Evolutionary conservation across 2,113 vertebrate species (phyloP).

Genomic region (Brachirus orientalis): DNA sequence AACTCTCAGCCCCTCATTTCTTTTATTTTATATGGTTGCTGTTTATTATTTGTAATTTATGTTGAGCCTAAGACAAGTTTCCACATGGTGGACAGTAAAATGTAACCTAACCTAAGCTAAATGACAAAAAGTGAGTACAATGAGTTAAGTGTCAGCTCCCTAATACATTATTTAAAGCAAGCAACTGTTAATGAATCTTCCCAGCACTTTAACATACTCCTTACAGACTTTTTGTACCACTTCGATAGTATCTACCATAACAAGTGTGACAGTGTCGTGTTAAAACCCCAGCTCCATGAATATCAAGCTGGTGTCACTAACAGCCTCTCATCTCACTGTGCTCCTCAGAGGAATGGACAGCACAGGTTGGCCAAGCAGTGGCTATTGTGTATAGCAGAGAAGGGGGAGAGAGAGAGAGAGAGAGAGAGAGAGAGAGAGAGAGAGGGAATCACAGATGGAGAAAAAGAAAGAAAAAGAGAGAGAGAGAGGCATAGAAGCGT

Average conservation of each 20-base stretch:
- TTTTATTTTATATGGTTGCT: too few relatives aligned
- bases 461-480: slow-evolving; percentile 13
- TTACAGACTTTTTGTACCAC: too few relatives aligned
- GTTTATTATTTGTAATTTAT: too few relatives aligned
- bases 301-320: slow-evolving; percentile 52
- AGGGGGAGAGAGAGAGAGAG: background rate
- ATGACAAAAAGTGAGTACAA: too few relatives aligned
- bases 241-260: slow-evolving; percentile 21
- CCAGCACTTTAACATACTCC: too few relatives aligned
- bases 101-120: too few relatives aligned
- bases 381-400: slow-evolving; percentile 33
- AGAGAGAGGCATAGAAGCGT: slow-evolving; percentile 64
- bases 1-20: too few relatives aligned
- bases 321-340: slow-evolving; percentile 46
- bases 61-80: too few relatives aligned
- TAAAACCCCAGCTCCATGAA: slow-evolving; percentile 35
- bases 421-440: slow-evolving; percentile 5
- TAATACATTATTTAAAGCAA: too few relatives aligned
- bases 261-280: slow-evolving; percentile 42
- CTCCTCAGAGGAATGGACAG: slow-evolving; percentile 48
- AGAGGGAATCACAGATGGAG: slow-evolving; percentile 47
- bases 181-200: too few relatives aligned
- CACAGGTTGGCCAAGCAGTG: slow-evolving; percentile 45
- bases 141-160: too few relatives aligned
- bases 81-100: too few relatives aligned